Percentiles rank a stretch among this genome's conserved stretches.
Conservation (phyloP, 2,888 invertebrate genomes). For the Amiota communis region DNA sequence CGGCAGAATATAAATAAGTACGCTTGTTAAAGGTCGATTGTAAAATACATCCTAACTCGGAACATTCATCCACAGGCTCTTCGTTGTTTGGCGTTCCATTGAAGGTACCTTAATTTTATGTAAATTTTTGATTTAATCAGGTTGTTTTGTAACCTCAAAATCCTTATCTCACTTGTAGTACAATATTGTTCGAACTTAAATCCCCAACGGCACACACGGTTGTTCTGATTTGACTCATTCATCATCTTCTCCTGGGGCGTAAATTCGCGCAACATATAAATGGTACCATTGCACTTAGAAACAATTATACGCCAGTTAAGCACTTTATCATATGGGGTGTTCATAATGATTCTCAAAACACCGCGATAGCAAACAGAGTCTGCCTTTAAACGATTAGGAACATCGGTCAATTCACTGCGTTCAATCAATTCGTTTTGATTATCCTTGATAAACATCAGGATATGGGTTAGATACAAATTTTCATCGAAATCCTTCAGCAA, state of each 20-base stretch:
- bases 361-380: constrained; percentile 51
- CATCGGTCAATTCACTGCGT: constrained; percentile 2
- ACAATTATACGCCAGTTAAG: constrained; percentile 39
- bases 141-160: not conserved
- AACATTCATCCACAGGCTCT: constrained; percentile 46
- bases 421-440: constrained; percentile 40
- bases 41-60: constrained; percentile 47
- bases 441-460: constrained; percentile 43
- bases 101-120: not conserved
- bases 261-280: constrained; percentile 46
- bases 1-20: constrained; percentile 48
- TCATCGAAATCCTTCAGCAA: constrained; percentile 30
- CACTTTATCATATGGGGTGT: constrained; percentile 44
- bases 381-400: not conserved
- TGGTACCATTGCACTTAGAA: constrained; percentile 46
- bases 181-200: constrained; percentile 58
- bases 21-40: constrained; percentile 37
- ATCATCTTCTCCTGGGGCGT: constrained; percentile 33
- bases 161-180: not conserved
- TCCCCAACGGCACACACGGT: constrained; percentile 59
- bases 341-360: constrained; percentile 50
- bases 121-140: too few relatives aligned
- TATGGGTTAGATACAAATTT: constrained; percentile 15
- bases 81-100: constrained; percentile 30
- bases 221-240: not conserved